These are phyloP conservation scores for Gila robusta DNA, from an alignment of 2,797 vertebrate genomes.

Conservation along the genomic window DNA sequence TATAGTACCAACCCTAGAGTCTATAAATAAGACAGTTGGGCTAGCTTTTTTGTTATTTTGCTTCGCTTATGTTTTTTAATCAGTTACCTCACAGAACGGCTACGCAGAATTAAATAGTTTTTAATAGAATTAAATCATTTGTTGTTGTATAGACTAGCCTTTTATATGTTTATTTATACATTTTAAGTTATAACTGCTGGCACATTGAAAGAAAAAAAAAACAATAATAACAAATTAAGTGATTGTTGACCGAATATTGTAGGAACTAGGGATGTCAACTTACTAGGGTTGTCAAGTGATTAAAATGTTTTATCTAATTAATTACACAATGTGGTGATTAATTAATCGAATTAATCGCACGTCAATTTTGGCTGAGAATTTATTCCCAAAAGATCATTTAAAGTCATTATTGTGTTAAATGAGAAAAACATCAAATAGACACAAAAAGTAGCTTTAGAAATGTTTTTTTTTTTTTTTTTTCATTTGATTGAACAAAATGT, in stretches of 20 bases:
- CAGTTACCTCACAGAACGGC: not conserved
- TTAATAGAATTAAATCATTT: not conserved
- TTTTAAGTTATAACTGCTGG: constrained; percentile 1
- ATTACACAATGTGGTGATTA: too few species aligned
- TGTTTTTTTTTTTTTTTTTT: too few species aligned
- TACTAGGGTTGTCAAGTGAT: too few species aligned
- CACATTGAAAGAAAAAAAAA: not conserved
- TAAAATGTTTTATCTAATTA: too few species aligned
- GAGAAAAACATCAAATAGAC: too few species aligned
- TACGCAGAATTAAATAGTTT: not conserved
- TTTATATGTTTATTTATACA: not conserved
- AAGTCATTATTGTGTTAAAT: too few species aligned
- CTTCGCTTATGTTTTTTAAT: not conserved
- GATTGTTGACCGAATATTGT: not conserved
- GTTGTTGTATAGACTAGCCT: not conserved
- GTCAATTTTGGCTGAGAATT: too few species aligned
- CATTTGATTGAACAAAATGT: too few species aligned
- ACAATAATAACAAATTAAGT: not conserved
- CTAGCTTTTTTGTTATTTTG: not conserved
- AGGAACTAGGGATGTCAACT: too few species aligned
- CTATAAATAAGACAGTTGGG: not conserved
- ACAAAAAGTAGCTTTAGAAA: too few species aligned
- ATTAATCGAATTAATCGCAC: too few species aligned
- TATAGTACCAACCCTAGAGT: not conserved
- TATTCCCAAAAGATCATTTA: too few species aligned